phyloP scores from a whole-genome alignment of 2,888 invertebrate species.

The Linyphia triangularis region DNA sequence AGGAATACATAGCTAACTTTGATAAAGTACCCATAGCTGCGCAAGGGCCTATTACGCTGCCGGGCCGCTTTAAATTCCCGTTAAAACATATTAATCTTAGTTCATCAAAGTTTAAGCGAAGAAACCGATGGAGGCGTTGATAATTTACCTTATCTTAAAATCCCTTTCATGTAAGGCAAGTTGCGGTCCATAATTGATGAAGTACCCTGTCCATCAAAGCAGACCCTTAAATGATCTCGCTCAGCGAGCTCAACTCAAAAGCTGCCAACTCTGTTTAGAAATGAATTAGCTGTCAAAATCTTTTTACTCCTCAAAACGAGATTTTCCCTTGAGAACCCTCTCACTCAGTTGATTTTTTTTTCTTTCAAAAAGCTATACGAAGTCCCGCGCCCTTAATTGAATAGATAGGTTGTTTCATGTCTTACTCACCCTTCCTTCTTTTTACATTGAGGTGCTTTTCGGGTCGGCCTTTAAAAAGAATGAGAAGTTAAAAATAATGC shows the following conservation, averaged over 20 bases:
- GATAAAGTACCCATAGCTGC: constrained; percentile 27
- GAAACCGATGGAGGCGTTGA: constrained; percentile 46
- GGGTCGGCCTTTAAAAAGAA: constrained; percentile 51
- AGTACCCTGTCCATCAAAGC: constrained; percentile 64
- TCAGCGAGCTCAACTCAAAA: constrained; percentile 56
- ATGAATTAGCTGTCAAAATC: constrained; percentile 74
- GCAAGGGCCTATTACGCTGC: neutral
- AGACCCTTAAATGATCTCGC: constrained; percentile 60
- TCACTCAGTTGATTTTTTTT: neutral
- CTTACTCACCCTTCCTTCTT: constrained; percentile 33
- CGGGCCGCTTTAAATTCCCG: constrained; percentile 24
- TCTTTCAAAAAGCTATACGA: constrained; percentile 32
- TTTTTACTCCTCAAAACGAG: constrained; percentile 52
- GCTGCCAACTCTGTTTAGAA: constrained; percentile 68
- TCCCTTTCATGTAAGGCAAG: constrained; percentile 46
- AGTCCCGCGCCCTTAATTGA: constrained; percentile 64
- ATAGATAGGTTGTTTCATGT: constrained; percentile 69
- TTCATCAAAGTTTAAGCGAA: constrained; percentile 53
- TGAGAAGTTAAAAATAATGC: constrained; percentile 45
- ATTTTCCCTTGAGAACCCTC: constrained; percentile 53
- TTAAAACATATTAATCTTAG: constrained; percentile 61
- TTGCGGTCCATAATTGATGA: constrained; percentile 67
- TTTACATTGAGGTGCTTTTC: constrained; percentile 26
- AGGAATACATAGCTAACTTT: neutral
- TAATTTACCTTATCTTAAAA: constrained; percentile 55